A percentile compares a stretch with the other conserved stretches of the same genome.
Conservation (phyloP, 1,140 invertebrate species). For the Drosophila subpulchrella region DNA sequence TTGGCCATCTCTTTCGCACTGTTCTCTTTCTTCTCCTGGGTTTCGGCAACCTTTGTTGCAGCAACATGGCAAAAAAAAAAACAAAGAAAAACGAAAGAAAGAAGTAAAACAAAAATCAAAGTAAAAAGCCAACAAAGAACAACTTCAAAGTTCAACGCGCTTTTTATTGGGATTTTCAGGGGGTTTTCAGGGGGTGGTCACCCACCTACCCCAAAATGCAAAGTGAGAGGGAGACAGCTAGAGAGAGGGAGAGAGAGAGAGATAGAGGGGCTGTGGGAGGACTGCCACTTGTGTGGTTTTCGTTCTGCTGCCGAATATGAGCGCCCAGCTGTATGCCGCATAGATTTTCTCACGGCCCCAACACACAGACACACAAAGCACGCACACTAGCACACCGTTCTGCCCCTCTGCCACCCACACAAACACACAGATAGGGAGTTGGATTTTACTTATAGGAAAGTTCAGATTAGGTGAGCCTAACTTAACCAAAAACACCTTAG, state of each 20-base stretch:
- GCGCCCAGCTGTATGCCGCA: conserved; percentile 81
- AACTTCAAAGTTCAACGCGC: conserved; percentile 74
- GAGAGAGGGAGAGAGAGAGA: background rate
- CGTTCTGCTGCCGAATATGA: conserved; percentile 54
- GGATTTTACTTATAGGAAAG: background rate
- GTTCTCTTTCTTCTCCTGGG: conserved; percentile 40
- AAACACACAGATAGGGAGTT: background rate
- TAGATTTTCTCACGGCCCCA: conserved; percentile 76
- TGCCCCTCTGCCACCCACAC: background rate
- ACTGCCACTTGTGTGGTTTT: conserved; percentile 42
- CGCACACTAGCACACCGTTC: background rate
- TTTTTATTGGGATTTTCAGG: conserved; percentile 16
- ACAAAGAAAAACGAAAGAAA: background rate
- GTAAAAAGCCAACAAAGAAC: conserved; percentile 31
- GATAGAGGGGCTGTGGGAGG: background rate
- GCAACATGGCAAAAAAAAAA: conserved; percentile 22
- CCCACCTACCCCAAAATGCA: conserved; percentile 35
- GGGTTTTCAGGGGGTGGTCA: background rate
- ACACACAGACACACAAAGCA: conserved; percentile 23
- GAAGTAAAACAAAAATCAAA: conserved; percentile 20
- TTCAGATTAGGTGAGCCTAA: background rate
- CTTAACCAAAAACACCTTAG: no score
- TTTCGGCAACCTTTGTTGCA: conserved; percentile 55
- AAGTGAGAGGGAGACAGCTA: background rate
- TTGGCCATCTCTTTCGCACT: conserved; percentile 16